Conservation (phyloP, 2,888 invertebrate genomes). For the Euplexia lucipara region DNA sequence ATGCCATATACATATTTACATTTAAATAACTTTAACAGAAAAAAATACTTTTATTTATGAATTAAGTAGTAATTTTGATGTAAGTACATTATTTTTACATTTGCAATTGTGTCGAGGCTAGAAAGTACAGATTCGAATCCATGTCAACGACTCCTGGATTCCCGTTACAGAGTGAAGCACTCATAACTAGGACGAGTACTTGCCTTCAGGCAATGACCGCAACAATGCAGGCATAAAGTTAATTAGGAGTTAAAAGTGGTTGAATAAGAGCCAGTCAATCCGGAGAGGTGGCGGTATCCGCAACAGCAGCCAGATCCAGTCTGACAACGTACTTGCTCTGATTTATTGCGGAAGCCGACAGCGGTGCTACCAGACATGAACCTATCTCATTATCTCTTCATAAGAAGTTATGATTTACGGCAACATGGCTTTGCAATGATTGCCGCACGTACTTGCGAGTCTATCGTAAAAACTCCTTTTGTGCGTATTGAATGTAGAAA, state of each 20-base stretch:
- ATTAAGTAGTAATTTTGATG: neutral
- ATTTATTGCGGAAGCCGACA: slow-evolving; percentile 70
- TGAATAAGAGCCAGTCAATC: slow-evolving; percentile 30
- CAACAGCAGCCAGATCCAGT: slow-evolving; percentile 33
- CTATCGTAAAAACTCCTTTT: slow-evolving; percentile 3
- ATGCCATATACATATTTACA: too few species aligned
- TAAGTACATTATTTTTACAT: neutral
- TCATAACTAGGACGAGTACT: slow-evolving; percentile 1
- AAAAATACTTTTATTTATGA: too few species aligned
- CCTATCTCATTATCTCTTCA: slow-evolving; percentile 59
- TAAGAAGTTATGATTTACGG: slow-evolving; percentile 43
- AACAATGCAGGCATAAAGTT: slow-evolving; percentile 49
- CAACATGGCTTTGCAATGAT: slow-evolving; percentile 17
- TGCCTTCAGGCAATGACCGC: slow-evolving; percentile 14
- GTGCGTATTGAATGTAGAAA: neutral
- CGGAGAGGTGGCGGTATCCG: slow-evolving; percentile 29
- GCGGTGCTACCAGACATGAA: slow-evolving; percentile 56
- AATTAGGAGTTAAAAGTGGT: slow-evolving; percentile 20
- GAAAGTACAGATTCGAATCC: neutral
- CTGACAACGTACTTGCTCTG: slow-evolving; percentile 60
- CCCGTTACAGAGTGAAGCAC: slow-evolving; percentile 18
- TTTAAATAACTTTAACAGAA: too few species aligned
- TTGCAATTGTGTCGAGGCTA: too few species aligned
- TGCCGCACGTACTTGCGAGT: neutral
- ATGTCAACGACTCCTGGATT: neutral